Evolutionary conservation across 2,113 vertebrate genomes (phyloP).

Genomic region (Forbesichthys papilliferus): DNA sequence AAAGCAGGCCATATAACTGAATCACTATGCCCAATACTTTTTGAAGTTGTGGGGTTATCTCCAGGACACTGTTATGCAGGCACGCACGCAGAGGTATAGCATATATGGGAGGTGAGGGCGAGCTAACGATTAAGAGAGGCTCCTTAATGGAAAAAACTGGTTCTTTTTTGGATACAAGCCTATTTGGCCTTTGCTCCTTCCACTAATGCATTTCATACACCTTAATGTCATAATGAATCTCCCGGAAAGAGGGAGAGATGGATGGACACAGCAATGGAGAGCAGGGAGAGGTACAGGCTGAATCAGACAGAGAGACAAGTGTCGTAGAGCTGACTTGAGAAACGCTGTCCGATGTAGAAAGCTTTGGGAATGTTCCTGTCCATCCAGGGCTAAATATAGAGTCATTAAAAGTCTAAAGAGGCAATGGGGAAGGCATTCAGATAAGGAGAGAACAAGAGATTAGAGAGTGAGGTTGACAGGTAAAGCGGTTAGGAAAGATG

Average conservation of each 20-base stretch:
- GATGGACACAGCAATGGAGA: neutral
- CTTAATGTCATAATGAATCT: slow-evolving; percentile 53
- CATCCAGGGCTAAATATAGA: slow-evolving; percentile 66
- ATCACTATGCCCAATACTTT: neutral
- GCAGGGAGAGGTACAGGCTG: slow-evolving; percentile 19
- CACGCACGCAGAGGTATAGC: neutral
- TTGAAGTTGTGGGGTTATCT: slow-evolving; percentile 10
- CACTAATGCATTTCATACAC: slow-evolving; percentile 63
- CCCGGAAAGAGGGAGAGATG: slow-evolving; percentile 11
- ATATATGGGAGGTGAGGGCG: slow-evolving; percentile 10
- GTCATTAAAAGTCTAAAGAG: slow-evolving; percentile 75
- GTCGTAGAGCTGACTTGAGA: slow-evolving; percentile 48
- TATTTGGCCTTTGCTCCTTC: slow-evolving; percentile 35
- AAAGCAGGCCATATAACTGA: neutral
- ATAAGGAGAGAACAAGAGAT: neutral
- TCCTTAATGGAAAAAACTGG: slow-evolving; percentile 64
- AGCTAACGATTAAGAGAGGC: slow-evolving; percentile 3
- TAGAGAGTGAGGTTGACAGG: slow-evolving; percentile 18
- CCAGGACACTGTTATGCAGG: slow-evolving; percentile 26
- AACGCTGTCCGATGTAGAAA: slow-evolving; percentile 60
- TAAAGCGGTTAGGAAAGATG: slow-evolving; percentile 44
- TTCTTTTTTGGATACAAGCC: slow-evolving; percentile 54
- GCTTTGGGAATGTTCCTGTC: slow-evolving; percentile 51
- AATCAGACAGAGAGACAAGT: slow-evolving; percentile 38
- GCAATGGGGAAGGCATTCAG: slow-evolving; percentile 14